These are phyloP conservation scores for Philereme vetulata DNA, from an alignment of 2,888 invertebrate species.

Conservation along the genomic window DNA sequence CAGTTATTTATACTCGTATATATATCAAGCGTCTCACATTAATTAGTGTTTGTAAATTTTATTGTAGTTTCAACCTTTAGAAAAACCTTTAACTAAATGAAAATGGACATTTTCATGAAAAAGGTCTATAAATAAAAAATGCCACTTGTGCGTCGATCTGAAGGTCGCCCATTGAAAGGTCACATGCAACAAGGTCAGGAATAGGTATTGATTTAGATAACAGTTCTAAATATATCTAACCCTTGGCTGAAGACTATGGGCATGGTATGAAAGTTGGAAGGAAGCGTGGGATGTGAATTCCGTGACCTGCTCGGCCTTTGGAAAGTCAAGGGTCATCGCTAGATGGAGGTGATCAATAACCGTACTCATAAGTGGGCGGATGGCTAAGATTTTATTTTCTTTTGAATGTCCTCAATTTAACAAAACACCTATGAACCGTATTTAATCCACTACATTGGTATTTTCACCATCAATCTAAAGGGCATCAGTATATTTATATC, in stretches of 20 bases:
- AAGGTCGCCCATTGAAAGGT: conserved; percentile 22
- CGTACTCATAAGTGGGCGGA: no score
- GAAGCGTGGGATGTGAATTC: neutral
- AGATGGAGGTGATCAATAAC: no score
- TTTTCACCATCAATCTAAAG: no score
- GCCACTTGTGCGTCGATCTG: conserved; percentile 17
- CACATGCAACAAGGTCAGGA: conserved; percentile 22
- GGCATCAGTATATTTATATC: no score
- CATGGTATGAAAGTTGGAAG: neutral
- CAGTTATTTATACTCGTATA: no score
- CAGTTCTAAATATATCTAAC: conserved; percentile 9
- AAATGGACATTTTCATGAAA: conserved; percentile 22
- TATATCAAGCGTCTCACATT: no score
- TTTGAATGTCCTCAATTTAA: no score
- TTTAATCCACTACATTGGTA: no score
- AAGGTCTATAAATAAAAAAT: conserved; percentile 27
- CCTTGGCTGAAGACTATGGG: neutral
- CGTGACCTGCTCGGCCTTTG: neutral
- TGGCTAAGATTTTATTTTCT: no score
- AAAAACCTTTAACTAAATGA: conserved; percentile 21
- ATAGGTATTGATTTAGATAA: conserved; percentile 15
- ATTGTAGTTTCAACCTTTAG: conserved; percentile 16
- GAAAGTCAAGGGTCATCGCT: neutral
- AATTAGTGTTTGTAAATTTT: neutral
- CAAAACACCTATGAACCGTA: no score